Conservation (phyloP, 2,797 vertebrate genomes). For the Thamnophis elegans region DNA sequence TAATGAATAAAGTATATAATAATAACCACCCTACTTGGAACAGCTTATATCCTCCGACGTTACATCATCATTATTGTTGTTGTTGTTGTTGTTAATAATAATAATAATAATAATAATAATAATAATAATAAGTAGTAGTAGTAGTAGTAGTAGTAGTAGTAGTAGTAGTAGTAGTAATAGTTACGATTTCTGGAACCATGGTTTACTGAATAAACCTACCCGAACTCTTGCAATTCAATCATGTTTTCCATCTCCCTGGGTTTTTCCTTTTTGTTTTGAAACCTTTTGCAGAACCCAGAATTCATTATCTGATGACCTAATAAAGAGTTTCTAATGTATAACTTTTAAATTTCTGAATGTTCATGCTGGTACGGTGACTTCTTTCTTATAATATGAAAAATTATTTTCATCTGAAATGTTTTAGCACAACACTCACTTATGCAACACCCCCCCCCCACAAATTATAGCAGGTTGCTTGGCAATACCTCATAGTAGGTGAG, state of each 20-base stretch:
- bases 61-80: too few relatives aligned
- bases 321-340: neutral
- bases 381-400: neutral
- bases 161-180: too few relatives aligned
- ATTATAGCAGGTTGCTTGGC: neutral
- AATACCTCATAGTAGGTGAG: neutral
- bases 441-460: neutral
- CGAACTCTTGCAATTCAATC: neutral
- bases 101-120: too few relatives aligned
- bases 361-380: neutral
- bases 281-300: neutral
- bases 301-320: neutral
- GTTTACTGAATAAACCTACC: neutral
- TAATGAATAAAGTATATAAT: too few relatives aligned
- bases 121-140: too few relatives aligned
- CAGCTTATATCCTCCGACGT: too few relatives aligned
- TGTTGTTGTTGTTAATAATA: too few relatives aligned
- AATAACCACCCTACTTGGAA: too few relatives aligned
- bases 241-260: neutral
- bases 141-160: too few relatives aligned
- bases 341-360: neutral
- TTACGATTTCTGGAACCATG: neutral
- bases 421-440: neutral
- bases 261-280: neutral
- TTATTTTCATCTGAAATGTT: neutral